phyloP scores from a whole-genome alignment of 92 coral and sea anemone species.

The Porites divaricata region DNA sequence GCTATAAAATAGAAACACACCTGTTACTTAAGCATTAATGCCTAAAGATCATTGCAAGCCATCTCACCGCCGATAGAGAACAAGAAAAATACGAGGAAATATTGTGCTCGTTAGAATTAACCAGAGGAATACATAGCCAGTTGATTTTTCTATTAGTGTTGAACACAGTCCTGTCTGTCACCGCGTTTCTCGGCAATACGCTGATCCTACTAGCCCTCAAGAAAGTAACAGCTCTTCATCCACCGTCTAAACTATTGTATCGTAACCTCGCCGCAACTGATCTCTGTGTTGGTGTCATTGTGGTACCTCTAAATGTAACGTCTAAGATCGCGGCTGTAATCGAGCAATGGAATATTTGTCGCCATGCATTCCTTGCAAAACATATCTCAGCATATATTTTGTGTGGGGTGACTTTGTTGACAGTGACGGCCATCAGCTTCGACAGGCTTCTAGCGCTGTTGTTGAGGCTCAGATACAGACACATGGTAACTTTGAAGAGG shows the following conservation, averaged over 20 bases:
- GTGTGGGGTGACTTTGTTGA: background rate
- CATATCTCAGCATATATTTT: background rate
- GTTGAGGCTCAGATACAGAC: conserved; percentile 26
- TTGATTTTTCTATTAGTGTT: background rate
- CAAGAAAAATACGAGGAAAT: too few species aligned
- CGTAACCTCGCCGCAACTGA: background rate
- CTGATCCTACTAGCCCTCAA: background rate
- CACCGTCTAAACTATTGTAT: background rate
- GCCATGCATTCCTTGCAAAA: background rate
- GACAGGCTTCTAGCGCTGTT: conserved; percentile 17
- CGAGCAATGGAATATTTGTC: background rate
- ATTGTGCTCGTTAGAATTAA: background rate
- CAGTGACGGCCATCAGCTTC: background rate
- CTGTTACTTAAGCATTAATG: too few species aligned
- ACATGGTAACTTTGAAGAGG: background rate
- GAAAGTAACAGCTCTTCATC: background rate
- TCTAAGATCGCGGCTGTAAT: background rate
- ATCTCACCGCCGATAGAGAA: too few species aligned
- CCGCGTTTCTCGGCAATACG: background rate
- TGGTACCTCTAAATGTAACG: background rate
- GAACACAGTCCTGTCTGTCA: background rate
- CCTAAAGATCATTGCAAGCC: too few species aligned
- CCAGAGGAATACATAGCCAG: background rate
- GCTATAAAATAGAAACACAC: too few species aligned
- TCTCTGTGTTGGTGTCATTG: background rate